These are phyloP conservation scores for Hermodice carunculata DNA, from an alignment of 2,888 invertebrate genomes.

Conservation along the genomic window DNA sequence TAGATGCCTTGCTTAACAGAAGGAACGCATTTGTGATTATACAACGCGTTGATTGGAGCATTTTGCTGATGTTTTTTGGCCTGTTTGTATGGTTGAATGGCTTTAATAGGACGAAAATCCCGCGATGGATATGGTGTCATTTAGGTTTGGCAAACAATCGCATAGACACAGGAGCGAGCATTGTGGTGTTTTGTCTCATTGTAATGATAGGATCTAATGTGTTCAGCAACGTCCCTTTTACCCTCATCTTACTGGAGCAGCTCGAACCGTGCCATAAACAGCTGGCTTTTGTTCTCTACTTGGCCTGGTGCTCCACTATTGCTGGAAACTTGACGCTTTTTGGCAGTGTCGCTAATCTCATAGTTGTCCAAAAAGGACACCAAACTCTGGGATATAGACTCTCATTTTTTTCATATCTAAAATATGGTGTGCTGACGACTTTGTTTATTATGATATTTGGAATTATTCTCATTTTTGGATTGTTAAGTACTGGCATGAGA, in stretches of 20 bases:
- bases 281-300: constrained; percentile 36
- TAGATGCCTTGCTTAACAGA: constrained; percentile 36
- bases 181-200: constrained; percentile 30
- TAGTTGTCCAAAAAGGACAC: constrained; percentile 34
- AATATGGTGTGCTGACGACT: constrained; percentile 11
- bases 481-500: too few species aligned
- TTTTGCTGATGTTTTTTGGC: constrained; percentile 44
- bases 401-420: constrained; percentile 13
- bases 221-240: constrained; percentile 45
- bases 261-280: constrained; percentile 37
- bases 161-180: constrained; percentile 1
- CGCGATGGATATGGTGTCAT: constrained; percentile 34
- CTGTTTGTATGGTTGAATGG: constrained; percentile 46
- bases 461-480: constrained; percentile 4
- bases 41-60: constrained; percentile 38
- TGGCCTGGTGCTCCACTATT: constrained; percentile 42
- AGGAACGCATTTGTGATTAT: constrained; percentile 24
- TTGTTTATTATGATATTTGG: not conserved
- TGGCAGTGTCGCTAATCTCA: constrained; percentile 43
- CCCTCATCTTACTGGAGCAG: constrained; percentile 41
- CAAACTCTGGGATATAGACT: constrained; percentile 4
- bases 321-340: constrained; percentile 45
- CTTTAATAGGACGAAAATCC: constrained; percentile 36
- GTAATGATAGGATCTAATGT: constrained; percentile 40
- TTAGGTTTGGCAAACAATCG: constrained; percentile 34